Evolutionary conservation across 2,113 vertebrate species (phyloP).

Genomic region (Lepus americanus): DNA sequence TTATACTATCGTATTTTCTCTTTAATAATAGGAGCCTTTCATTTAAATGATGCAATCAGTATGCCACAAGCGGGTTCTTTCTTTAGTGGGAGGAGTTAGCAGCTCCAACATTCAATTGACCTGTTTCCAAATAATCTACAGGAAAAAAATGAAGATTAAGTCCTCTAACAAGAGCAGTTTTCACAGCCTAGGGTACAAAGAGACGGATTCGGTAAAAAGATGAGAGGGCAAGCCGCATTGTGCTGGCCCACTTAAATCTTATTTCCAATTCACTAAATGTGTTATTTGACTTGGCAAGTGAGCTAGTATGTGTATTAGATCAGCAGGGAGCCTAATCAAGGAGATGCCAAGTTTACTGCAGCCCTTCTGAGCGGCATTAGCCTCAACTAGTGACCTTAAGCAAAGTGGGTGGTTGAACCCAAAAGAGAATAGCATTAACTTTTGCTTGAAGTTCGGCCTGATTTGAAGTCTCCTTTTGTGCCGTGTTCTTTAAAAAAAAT

Average conservation of each 20-base stretch:
- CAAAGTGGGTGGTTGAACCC: conserved; percentile 96
- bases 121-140: conserved; percentile 97
- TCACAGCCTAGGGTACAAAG: conserved; percentile 93
- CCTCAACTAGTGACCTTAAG: conserved; percentile 95
- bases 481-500: conserved; percentile 79
- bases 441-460: conserved; percentile 93
- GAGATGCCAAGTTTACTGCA: conserved; percentile 95
- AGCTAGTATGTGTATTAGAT: conserved; percentile 94
- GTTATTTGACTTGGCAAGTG: conserved; percentile 98
- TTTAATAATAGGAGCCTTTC: conserved; percentile 86
- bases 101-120: conserved; percentile 93
- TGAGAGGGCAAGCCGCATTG: conserved; percentile 94
- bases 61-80: conserved; percentile 88
- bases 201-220: conserved; percentile 92
- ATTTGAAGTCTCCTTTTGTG: conserved; percentile 92
- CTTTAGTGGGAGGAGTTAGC: conserved; percentile 91
- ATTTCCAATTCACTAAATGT: conserved; percentile 98
- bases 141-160: conserved; percentile 94
- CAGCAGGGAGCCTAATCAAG: conserved; percentile 94
- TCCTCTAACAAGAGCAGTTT: conserved; percentile 95
- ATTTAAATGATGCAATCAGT: conserved; percentile 89
- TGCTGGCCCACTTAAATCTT: conserved; percentile 96
- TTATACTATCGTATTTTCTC: conserved; percentile 86
- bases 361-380: conserved; percentile 92
- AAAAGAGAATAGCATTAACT: conserved; percentile 94